Base-by-base conservation (phyloP, 2,888 invertebrate species). In the Drosophila flavopinicola region DNA sequence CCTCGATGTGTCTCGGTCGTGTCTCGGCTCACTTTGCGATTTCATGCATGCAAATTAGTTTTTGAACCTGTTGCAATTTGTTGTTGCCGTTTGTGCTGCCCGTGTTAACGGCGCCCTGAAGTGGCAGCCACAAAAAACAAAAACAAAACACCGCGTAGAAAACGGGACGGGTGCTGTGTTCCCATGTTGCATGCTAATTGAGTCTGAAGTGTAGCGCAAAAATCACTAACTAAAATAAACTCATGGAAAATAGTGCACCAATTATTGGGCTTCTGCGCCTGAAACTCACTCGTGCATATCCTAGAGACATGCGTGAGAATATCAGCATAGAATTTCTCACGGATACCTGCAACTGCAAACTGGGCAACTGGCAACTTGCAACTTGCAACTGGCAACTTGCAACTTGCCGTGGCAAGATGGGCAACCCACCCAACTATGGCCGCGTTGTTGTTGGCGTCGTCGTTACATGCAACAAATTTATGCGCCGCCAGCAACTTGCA, bases 281-380 rank as follows among this genome's bases (percentile, higher is more conserved):
- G 33, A 66, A 71, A 85, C 73, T 87, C 85, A 88, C 79, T 89
- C 88, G 88, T 89, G 83, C 90, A 84, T 90, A 76, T 88, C 89
- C 84, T 79, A 75, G 75, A 86, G 86, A 85, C 88, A 88, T 90
- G 90, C 89, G 90, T 90, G 90, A 90, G 90, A 90, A 90, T 86
- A 79, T 72, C 66, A 75, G 68, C 68, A 64, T 61, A 72, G 66
- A 73, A 80, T 58, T 83, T 88, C 88, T 75, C 88, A 88, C 85
- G 79, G 73, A 70, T 63, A 64, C 54, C 59, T 20, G 20, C 20
- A 20, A 29, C 17, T 15, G 15, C 35, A 35, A 27, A 42, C n/a
- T 11, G 42, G 15, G 11, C 44, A 29, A 5, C 9, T n/a, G 3
- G 1, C 44, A 29, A 5, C 9, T n/a, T 1, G 1, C 20, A 20